Conservation (phyloP, 2,797 vertebrate species). For the Diceros bicornis region DNA sequence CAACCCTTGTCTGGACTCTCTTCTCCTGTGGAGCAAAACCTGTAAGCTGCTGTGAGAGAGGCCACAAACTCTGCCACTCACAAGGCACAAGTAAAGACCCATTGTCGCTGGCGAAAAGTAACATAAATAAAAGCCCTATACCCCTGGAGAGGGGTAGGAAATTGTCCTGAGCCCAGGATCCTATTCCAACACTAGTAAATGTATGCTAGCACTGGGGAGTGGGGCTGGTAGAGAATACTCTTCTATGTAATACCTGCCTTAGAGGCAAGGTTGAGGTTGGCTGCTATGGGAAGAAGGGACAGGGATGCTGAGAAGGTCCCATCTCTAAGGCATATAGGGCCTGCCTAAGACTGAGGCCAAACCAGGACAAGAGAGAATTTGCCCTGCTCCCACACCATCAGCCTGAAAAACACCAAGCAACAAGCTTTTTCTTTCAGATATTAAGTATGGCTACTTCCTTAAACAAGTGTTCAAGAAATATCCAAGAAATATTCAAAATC, state of each 20-base stretch:
- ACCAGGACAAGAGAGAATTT: background rate
- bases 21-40: background rate
- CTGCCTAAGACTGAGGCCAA: background rate
- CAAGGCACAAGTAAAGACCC: background rate
- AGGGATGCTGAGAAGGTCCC: background rate
- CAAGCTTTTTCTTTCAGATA: background rate
- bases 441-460: background rate
- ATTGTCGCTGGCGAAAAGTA: background rate
- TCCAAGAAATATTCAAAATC: background rate
- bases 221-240: background rate
- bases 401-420: background rate
- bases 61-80: background rate
- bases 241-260: background rate
- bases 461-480: background rate
- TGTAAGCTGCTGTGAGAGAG: background rate
- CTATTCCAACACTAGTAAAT: background rate
- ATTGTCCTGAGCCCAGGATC: background rate
- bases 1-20: background rate
- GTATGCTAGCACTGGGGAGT: background rate
- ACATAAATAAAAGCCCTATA: background rate
- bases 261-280: background rate
- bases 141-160: background rate
- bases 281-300: too few relatives aligned
- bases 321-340: background rate
- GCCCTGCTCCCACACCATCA: background rate